phyloP scores from a whole-genome alignment of 1,140 invertebrate genomes.

The Drosophila santomea region DNA sequence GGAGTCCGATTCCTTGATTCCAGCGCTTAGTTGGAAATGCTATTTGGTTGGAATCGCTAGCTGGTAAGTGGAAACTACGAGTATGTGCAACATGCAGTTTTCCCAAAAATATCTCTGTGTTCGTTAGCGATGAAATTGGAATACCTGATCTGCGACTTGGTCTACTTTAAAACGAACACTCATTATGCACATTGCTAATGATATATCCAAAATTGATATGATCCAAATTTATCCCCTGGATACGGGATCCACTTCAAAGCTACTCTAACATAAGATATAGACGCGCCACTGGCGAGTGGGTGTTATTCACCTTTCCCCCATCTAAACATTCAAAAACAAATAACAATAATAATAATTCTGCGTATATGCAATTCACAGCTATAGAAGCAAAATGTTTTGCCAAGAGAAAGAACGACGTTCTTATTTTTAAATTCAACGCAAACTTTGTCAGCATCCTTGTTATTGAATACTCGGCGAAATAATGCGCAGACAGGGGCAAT shows the following conservation, averaged over 20 bases:
- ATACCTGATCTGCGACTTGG: neutral
- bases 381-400: constrained; percentile 18
- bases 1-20: constrained; percentile 27
- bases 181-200: too few relatives aligned
- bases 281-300: constrained; percentile 15
- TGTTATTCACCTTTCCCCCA: constrained; percentile 63
- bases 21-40: constrained; percentile 27
- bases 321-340: constrained; percentile 17
- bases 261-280: neutral
- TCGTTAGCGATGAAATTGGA: constrained; percentile 3
- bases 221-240: neutral
- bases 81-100: constrained; percentile 34
- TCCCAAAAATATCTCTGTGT: constrained; percentile 5
- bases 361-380: constrained; percentile 21
- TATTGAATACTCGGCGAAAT: constrained; percentile 52
- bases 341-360: constrained; percentile 17
- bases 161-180: too few relatives aligned
- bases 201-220: neutral
- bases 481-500: constrained; percentile 52
- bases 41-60: neutral
- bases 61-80: constrained; percentile 44
- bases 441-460: constrained; percentile 53
- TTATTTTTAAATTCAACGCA: constrained; percentile 22
- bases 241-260: constrained; percentile 2
- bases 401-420: constrained; percentile 6